Percentiles rank a stretch among this genome's conserved stretches.
phyloP scores from a whole-genome alignment of 2,888 invertebrate genomes.

The Ommatoiulus sabulosus region DNA sequence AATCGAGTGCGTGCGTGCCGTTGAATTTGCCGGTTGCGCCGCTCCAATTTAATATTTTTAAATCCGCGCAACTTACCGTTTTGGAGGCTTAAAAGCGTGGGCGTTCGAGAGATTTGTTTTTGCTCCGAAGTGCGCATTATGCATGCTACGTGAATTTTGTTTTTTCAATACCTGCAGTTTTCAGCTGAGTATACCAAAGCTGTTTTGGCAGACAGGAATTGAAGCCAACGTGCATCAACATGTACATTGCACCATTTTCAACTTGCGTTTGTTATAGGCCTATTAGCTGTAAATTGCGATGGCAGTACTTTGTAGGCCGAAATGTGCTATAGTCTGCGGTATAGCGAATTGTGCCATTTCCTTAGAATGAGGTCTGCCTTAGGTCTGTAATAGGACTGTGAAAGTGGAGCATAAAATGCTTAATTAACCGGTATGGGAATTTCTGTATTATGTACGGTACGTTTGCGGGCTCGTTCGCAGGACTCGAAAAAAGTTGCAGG shows the following conservation, averaged over 20 bases:
- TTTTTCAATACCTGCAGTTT: background rate
- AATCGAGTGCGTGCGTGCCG: constrained; percentile 26
- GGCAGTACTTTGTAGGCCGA: background rate
- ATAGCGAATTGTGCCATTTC: constrained; percentile 1
- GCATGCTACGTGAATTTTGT: background rate
- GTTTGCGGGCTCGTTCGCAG: too few species aligned
- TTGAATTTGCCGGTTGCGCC: background rate
- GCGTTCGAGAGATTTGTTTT: constrained; percentile 30
- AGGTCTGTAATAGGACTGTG: background rate
- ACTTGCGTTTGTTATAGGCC: background rate
- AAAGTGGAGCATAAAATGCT: constrained; percentile 29
- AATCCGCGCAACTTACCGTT: too few species aligned
- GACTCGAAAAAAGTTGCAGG: too few species aligned
- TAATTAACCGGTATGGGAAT: constrained; percentile 21
- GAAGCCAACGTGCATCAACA: background rate
- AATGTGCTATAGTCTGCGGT: constrained; percentile 16
- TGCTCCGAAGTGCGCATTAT: constrained; percentile 6
- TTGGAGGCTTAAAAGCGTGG: too few species aligned
- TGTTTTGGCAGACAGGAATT: background rate
- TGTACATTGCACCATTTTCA: background rate
- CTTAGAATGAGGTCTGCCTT: background rate
- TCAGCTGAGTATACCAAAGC: background rate
- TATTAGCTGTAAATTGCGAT: background rate
- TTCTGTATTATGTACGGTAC: constrained; percentile 29
- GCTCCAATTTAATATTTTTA: background rate